Conservation (phyloP, 64 coral and sea anemone species). For the Stichodactyla mertensii region DNA sequence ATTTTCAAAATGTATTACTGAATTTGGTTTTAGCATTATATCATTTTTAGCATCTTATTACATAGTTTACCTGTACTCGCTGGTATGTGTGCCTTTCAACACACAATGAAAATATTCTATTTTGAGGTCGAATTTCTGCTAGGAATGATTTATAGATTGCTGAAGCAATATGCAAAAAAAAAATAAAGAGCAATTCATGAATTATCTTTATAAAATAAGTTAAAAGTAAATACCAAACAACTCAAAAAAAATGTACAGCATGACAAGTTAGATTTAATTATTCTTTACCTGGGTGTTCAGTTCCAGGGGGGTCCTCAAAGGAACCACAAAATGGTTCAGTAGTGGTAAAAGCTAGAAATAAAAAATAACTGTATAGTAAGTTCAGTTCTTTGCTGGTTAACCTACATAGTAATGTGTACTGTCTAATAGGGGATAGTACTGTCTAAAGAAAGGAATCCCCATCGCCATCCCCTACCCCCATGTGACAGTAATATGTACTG, state of each 20-base stretch:
- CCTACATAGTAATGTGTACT: too few relatives aligned
- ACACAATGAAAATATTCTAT: slow-evolving; percentile 67
- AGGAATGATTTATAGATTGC: slow-evolving; percentile 92
- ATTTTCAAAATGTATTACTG: too few relatives aligned
- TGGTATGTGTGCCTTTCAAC: slow-evolving; percentile 81
- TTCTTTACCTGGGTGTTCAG: slow-evolving; percentile 23
- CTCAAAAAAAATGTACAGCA: background rate
- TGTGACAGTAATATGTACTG: too few relatives aligned
- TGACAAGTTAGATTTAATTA: background rate
- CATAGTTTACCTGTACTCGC: slow-evolving; percentile 61
- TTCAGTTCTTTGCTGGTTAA: too few relatives aligned
- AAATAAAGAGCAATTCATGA: background rate
- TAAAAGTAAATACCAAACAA: background rate
- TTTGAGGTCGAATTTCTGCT: slow-evolving; percentile 76
- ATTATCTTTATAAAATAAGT: background rate
- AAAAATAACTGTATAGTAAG: background rate
- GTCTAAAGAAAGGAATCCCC: too few relatives aligned
- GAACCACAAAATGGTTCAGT: slow-evolving; percentile 62
- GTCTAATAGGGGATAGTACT: too few relatives aligned
- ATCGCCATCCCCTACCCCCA: too few relatives aligned
- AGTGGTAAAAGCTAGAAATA: slow-evolving; percentile 61
- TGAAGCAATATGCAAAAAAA: background rate
- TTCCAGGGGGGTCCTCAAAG: slow-evolving; percentile 51
- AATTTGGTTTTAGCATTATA: too few relatives aligned
- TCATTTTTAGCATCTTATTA: background rate